Conservation (phyloP, 2,797 vertebrate genomes). For the Lophius americanus region DNA sequence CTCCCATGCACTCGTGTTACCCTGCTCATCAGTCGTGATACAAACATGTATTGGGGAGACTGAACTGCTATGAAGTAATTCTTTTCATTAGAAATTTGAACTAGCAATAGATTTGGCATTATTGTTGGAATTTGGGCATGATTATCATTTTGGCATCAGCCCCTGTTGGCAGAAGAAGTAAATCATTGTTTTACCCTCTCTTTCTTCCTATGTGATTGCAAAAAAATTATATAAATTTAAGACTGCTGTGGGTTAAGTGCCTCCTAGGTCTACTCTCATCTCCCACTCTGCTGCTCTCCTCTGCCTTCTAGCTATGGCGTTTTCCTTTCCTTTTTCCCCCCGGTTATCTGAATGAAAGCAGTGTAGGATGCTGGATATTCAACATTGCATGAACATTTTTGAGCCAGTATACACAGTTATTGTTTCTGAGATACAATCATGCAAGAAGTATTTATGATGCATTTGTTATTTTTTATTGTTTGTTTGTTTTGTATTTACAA, state of each 20-base stretch:
- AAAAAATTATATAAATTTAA: constrained; percentile 46
- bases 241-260: constrained; percentile 48
- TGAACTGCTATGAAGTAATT: constrained; percentile 75
- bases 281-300: constrained; percentile 40
- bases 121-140: constrained; percentile 62
- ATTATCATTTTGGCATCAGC: constrained; percentile 75
- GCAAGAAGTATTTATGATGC: constrained; percentile 8
- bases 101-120: constrained; percentile 71
- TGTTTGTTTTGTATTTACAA: not conserved
- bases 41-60: constrained; percentile 68
- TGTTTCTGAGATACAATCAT: constrained; percentile 23
- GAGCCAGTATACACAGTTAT: constrained; percentile 11
- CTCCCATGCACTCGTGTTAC: too few species aligned
- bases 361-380: constrained; percentile 44
- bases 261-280: constrained; percentile 53
- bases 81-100: constrained; percentile 70
- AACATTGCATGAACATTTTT: constrained; percentile 47
- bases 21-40: too few species aligned
- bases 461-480: not conserved
- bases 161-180: constrained; percentile 57
- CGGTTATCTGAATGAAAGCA: constrained; percentile 22
- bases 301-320: constrained; percentile 23
- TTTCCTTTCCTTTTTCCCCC: constrained; percentile 25
- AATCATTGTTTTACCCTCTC: constrained; percentile 53
- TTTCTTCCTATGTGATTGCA: constrained; percentile 35